Evolutionary conservation across 2,888 invertebrate genomes (phyloP), one percentile per base, ranked within the genome.

Genomic region (Nomada goodeniana): DNA sequence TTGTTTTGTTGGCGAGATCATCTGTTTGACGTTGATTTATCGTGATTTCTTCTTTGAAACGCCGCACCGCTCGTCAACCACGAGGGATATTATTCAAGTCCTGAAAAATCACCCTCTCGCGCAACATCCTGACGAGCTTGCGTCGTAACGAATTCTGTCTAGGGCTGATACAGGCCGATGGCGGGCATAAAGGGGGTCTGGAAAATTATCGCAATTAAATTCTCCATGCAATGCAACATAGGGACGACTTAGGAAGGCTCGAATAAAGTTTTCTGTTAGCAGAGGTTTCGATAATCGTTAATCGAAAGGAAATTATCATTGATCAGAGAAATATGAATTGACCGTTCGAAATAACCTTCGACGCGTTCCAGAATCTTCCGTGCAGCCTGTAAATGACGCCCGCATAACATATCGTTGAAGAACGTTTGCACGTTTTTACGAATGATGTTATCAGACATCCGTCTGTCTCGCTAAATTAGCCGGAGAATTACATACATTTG

Each of bases 21-120:
- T 79, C 71, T 57, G 68, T 70, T 79, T 76, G 88, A 88, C 88
- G 60, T 82, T 88, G 88, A 88, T 88, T 86, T 88, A 88, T 88
- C 64, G 82, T 67, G 72, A 78, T 80, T 81, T 71, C 71, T 75
- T 76, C 76, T 85, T 85, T 84, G 73, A 77, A 82, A 70, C 64
- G 59, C 83, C 73, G 69, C 74, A 57, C 2, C 47, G 50, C 61
- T 80, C 67, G 20, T 71, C 53, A 57, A 71, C 63, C 42, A 59
- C 18, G n/a, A 57, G 23, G 50, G 57, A 13, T 23, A 63, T 52
- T 18, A 18, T 50, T 55, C 59, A 50, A 47, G n/a, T 11, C 50
- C 53, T 65, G 68, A 75, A 79, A 75, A 73, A 77, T 76, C 64
- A 23, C 57, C 59, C 64, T 64, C 57, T 57, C 57, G 68, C 68